Base-by-base conservation (phyloP, 2,888 invertebrate species). In the Theretra japonica region DNA sequence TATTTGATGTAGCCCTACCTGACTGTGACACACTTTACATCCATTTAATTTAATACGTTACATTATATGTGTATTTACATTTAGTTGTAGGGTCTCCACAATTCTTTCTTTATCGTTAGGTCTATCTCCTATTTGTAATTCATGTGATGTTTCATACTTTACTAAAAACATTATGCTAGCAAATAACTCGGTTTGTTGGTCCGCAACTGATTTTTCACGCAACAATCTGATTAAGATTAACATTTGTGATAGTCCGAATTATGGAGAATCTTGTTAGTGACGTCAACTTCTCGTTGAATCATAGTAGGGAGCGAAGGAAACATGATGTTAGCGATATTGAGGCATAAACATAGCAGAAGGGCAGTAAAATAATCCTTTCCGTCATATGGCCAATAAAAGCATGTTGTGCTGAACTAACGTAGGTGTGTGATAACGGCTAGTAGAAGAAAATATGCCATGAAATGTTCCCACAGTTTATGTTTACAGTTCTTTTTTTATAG, bases 1-100 rank as follows among this genome's bases (percentile, higher is more conserved):
- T 53, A 53, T 53, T 53, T 53, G n/a, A 53, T 53, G 53, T 53
- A 53, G 53, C 53, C 53, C 53, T 23, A 23, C 23, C 58, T 58
- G 15, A 58, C 58, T 58, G 23, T 58, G 25, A 58, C 25, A 23
- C 58, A 58, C 25, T 58, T 58, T 25, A 25, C 23, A 58, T 23
- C 4, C 58, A 53, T 53, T 53, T 58, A 58, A 58, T 15, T 58
- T 23, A 23, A 23, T 25, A 25, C 15, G 11, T 25, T 1, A 23
- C 15, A 25, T 25, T 53, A 53, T 23, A 58, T 58, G 21, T 23
- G 21, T 23, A 25, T 58, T 4, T 25, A 41, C 41, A 25, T 25
- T 3, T 58, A 25, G 25, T 15, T 11, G 8, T 17, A 58, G 58
- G 7, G 4, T 58, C 17, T 58, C 23, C 25, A 25, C 58, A 25